Percentiles rank a stretch among this genome's conserved stretches.
phyloP scores from a whole-genome alignment of 2,113 vertebrate genomes.

The Nipponia nippon region DNA sequence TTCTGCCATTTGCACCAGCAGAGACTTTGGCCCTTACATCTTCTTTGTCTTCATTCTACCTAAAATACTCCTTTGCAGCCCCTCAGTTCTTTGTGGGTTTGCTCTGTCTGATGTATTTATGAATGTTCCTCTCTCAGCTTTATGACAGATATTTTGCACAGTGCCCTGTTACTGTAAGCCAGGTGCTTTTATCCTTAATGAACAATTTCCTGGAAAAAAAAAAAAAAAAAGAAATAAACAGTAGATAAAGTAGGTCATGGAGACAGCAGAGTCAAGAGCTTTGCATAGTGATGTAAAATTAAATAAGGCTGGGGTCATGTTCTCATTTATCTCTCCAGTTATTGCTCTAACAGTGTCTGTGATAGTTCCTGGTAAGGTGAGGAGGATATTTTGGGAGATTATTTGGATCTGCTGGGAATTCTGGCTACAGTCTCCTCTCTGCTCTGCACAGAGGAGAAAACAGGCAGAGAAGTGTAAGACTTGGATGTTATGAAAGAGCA shows the following conservation, averaged over 20 bases:
- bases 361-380: conserved; percentile 32
- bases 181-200: conserved; percentile 76
- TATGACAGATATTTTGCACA: conserved; percentile 54
- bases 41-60: neutral
- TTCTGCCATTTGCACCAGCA: neutral
- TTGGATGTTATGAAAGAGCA: neutral
- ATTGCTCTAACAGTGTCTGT: neutral
- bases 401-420: neutral
- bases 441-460: neutral
- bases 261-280: conserved; percentile 30
- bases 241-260: conserved; percentile 49
- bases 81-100: conserved; percentile 41
- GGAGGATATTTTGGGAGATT: neutral
- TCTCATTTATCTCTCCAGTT: neutral
- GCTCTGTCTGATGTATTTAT: conserved; percentile 50
- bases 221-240: conserved; percentile 70
- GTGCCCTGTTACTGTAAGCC: conserved; percentile 71
- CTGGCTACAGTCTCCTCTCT: neutral
- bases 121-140: conserved; percentile 22
- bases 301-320: conserved; percentile 22
- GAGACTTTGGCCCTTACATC: neutral
- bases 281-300: conserved; percentile 51
- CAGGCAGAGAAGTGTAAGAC: neutral
- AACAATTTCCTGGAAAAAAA: conserved; percentile 73
- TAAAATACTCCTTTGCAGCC: neutral